These are phyloP conservation scores for Ladona fulva DNA, from an alignment of 1,140 invertebrate species.

Conservation along the genomic window DNA sequence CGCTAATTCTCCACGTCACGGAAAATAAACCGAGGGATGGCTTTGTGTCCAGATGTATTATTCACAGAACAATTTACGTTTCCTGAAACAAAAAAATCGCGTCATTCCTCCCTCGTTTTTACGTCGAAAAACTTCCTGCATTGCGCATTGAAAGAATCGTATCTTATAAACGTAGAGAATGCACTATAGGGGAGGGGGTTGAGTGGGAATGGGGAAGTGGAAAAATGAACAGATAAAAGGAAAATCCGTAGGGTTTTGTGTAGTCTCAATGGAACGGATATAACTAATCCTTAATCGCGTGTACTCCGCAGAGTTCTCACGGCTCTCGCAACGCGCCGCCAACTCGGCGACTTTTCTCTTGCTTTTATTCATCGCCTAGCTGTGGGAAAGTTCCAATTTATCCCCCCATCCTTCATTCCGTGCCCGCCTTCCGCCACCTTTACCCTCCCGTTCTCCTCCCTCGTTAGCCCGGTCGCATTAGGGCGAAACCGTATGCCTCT, in stretches of 20 bases:
- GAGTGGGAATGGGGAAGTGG: not conserved
- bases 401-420: not conserved
- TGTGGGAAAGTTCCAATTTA: not conserved
- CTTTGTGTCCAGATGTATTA: no score
- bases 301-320: not conserved
- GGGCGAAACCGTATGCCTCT: not conserved
- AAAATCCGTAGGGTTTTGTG: constrained; percentile 1
- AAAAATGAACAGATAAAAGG: not conserved
- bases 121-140: no score
- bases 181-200: not conserved
- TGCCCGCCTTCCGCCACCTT: not conserved
- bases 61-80: no score
- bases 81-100: no score
- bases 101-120: no score
- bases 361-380: not conserved
- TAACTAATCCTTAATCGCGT: not conserved
- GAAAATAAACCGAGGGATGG: no score
- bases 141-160: no score
- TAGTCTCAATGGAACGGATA: not conserved
- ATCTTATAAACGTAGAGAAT: no score
- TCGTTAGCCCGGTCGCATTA: not conserved
- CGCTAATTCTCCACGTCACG: no score
- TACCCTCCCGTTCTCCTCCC: not conserved
- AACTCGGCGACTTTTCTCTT: not conserved
- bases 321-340: not conserved